These are phyloP conservation scores for Troilus luridus DNA, from an alignment of 2,888 invertebrate species.

Conservation along the genomic window DNA sequence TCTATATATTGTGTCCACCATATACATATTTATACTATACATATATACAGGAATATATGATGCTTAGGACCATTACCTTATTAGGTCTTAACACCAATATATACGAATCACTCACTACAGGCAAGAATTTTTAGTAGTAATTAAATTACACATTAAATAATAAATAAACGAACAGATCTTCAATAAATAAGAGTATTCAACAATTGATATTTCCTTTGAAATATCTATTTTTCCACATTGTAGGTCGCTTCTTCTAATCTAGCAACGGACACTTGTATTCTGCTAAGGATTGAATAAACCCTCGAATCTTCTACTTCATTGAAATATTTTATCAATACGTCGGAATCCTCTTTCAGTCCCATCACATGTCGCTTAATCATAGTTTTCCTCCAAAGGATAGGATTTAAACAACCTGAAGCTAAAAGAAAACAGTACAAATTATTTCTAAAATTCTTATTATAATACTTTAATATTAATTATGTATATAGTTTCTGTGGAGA, in stretches of 20 bases:
- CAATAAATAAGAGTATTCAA: constrained; percentile 2
- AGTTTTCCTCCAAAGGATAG: constrained; percentile 62
- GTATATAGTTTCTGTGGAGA: too few relatives aligned
- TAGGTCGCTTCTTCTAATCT: constrained; percentile 62
- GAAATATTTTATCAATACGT: constrained; percentile 61
- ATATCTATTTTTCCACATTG: constrained; percentile 50
- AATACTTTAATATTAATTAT: background rate
- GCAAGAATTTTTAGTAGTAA: background rate
- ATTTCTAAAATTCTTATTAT: background rate
- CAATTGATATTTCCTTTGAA: background rate
- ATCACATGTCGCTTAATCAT: constrained; percentile 61
- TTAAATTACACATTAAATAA: background rate
- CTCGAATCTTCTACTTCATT: constrained; percentile 60
- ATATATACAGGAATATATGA: constrained; percentile 19
- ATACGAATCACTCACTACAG: background rate
- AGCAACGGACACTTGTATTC: constrained; percentile 60
- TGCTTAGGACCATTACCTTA: background rate
- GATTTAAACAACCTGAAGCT: constrained; percentile 60
- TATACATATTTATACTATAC: constrained; percentile 38
- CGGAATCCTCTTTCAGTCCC: constrained; percentile 62
- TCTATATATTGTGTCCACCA: constrained; percentile 31
- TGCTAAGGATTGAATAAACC: constrained; percentile 61
- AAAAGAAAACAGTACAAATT: background rate
- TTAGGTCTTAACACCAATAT: constrained; percentile 16
- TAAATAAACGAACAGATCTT: constrained; percentile 4